Evolutionary conservation across 2,113 vertebrate genomes (phyloP), one percentile per base, ranked within the genome.

Genomic region (Nycticryphes semicollaris): DNA sequence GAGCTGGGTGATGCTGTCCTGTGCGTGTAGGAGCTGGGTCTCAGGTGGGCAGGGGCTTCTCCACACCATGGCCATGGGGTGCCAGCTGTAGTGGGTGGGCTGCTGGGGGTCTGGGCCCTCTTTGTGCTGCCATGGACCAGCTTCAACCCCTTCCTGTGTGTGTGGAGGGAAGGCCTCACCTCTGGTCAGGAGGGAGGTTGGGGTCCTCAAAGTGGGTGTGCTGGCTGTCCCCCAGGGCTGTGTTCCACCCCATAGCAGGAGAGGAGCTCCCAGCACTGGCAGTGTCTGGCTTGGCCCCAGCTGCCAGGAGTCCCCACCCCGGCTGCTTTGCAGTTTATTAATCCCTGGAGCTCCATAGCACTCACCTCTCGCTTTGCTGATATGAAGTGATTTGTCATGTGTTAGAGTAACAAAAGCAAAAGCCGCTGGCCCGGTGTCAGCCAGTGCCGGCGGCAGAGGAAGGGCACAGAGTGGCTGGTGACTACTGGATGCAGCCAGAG

Each of bases 61-160:
- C 57, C 0, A 2, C 3, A 3, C n/a, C 1, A 1, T n/a, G 56
- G 56, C 4, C 1, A 0, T 0, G 25, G 37, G 20, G 14, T 1
- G 7, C 37, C 33, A 64, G 62, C 47, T 18, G 66, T 56, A 18
- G 80, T 2, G 9, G 78, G 24, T 28, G 70, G 30, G 54, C n/a
- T 85, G 23, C 17, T 5, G 20, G 23, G 30, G 39, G 6, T 43
- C 14, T 4, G 27, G 28, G 7, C 22, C 12, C 14, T 47, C 43
- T 63, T 24, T 2, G 9, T 31, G 33, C 27, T n/a, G 20, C 22
- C 3, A 9, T 9, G 31, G 50, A 15, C 37, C 48, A 68, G 57
- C 31, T 28, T 33, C 3, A 6, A 3, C 12, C 33, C 3, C 25
- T 57, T 48, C 21, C 25, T 15, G 18, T 24, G 39, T 8, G 17